phyloP scores from a whole-genome alignment of 2,113 vertebrate genomes.

The Gallinago paraguaiae region DNA sequence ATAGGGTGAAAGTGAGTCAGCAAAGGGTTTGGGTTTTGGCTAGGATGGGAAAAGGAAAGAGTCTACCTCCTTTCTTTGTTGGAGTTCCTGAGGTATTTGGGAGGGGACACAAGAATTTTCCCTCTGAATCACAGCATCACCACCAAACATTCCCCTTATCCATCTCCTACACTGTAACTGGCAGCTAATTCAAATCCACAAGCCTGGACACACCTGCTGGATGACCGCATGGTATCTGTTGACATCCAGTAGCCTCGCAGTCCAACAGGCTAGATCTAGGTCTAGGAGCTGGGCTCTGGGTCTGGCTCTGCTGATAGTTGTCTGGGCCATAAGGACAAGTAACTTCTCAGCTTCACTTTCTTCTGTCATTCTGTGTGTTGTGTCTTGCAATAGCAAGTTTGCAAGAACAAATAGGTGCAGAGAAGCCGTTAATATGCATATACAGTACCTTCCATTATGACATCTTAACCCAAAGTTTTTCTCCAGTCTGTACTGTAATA shows the following conservation, averaged over 20 bases:
- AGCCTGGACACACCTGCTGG: background rate
- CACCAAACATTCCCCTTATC: background rate
- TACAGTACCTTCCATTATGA: background rate
- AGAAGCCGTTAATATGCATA: background rate
- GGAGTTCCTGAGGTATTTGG: background rate
- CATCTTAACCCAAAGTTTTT: background rate
- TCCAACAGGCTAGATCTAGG: background rate
- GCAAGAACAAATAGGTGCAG: background rate
- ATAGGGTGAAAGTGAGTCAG: background rate
- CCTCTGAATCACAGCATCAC: background rate
- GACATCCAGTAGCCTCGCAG: background rate
- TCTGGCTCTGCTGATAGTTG: background rate
- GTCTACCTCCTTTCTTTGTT: background rate
- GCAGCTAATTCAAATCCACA: background rate
- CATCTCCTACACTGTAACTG: background rate
- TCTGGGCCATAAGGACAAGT: background rate
- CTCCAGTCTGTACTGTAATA: background rate
- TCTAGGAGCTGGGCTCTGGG: background rate
- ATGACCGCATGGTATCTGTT: background rate
- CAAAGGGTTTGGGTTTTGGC: background rate
- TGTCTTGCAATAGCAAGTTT: background rate
- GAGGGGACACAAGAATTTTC: background rate
- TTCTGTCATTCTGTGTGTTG: background rate
- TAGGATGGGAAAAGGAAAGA: background rate
- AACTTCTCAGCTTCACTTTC: background rate